Evolutionary conservation across 2,113 vertebrate species (phyloP), one percentile per base, ranked within the genome.

Genomic region (Chamaetylas fuelleborni): DNA sequence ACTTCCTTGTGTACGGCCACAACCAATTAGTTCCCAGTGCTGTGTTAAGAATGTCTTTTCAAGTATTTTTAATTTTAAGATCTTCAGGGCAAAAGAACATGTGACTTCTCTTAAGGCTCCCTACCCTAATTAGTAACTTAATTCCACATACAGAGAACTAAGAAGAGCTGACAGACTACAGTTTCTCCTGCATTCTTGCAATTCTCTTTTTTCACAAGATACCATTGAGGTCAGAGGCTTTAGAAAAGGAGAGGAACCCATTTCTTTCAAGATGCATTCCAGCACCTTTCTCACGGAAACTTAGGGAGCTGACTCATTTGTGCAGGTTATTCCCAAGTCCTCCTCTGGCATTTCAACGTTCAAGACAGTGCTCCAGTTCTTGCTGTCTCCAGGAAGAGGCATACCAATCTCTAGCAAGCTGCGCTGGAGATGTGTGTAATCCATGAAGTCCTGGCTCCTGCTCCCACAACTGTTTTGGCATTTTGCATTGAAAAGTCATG

Each of bases 61-160:
- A 94, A 91, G 38, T 81, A 74, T 60, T 89, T 95, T 74, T 84
- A 53, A 91, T 64, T 70, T 93, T 60, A 90, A 81, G 47, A 83
- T 74, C 72, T 85, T 92, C 16, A 61, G 67, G 67, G 54, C 33
- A 90, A 88, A 92, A 83, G 33, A 92, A 26, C 90, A 86, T 74
- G 90, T 97, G 96, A 94, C 72, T 94, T 90, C 50, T 86, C 79
- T 90, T 77, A 77, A 0, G 5, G 42, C 34, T 90, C 47, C 71
- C 47, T 80, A n/a, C 9, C 6, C 81, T 67, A 95, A 83, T 93
- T 94, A 94, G 83, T 78, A 78, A 88, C 56, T 84, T 86, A 88
- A 95, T 91, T 97, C 77, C 65, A 57, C 3, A 2, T 81, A 43
- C 33, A 86, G 64, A 81, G 15, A 90, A 20, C 19, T 92, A 84